Base-by-base conservation (phyloP, 2,797 vertebrate species). In the Acanthis flammea region DNA sequence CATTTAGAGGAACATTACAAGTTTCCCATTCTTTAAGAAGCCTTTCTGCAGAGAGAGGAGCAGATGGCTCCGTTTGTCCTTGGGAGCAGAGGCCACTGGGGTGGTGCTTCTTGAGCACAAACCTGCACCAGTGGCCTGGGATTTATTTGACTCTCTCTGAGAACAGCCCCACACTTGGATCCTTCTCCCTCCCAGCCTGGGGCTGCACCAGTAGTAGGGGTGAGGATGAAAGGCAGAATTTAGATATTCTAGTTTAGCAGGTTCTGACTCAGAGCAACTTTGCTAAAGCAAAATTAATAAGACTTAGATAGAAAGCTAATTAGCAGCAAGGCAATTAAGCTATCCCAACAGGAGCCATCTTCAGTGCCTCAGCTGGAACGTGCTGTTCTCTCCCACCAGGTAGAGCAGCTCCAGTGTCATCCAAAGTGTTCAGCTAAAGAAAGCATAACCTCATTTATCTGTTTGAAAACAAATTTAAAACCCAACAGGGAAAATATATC, bases 261-360 rank as follows among this genome's bases (percentile, higher is more conserved):
- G 77, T 85, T 96, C 84, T 83, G 83, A 87, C 89, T 92, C 7
- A 25, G 19, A 93, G 78, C 86, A 72, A 74, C 53, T 94, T 86
- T 41, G 80, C 78, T 77, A 86, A 94, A 91, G 73, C 66, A 87
- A 95, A 88, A 92, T 91, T 83, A 94, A 75, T 95, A 85, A 88
- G 83, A 84, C 75, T 94, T 86, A 79, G 92, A 90, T 73, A 63
- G 87, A 88, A 90, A 95, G 87, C 95, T 86, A 96, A 95, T 96
- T 95, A 96, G 80, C 72, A 92, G 85, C 57, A 78, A 93, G 4
- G 48, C 93, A 96, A 96, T 96, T 97, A 96, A 96, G 82, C 73
- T 86, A 76, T 92, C 90, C 91, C 94, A 94, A 90, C 79, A 97
- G 96, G 92, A 96, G 41, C 82, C 9, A 8, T 72, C 72, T 93